Conservation (phyloP, 1,140 invertebrate genomes). For the Lepidurus packardi region DNA sequence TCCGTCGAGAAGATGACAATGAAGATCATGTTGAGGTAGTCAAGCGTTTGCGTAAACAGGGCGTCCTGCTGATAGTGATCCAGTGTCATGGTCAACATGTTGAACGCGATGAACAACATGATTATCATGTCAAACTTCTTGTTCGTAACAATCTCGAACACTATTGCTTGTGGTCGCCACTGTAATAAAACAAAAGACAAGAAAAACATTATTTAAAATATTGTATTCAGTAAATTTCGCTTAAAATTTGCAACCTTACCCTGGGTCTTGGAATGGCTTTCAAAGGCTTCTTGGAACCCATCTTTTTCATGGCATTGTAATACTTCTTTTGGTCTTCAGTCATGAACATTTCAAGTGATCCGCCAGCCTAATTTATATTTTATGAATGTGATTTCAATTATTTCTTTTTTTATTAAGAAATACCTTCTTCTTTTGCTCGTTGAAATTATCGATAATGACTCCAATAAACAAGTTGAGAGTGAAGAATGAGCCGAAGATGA, state of each 20-base stretch:
- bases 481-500: conserved; percentile 96
- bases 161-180: conserved; percentile 90
- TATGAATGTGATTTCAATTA: neutral
- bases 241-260: conserved; percentile 53
- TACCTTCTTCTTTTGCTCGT: conserved; percentile 96
- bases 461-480: conserved; percentile 96
- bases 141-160: conserved; percentile 95
- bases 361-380: conserved; percentile 61
- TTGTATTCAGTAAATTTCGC: conserved; percentile 29
- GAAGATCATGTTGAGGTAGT: conserved; percentile 92
- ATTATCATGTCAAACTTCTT: conserved; percentile 99
- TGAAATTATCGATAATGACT: conserved; percentile 98
- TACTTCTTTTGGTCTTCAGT: conserved; percentile 99
- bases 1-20: conserved; percentile 97
- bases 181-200: conserved; percentile 50
- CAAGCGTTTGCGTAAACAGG: conserved; percentile 73
- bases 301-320: conserved; percentile 99
- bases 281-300: conserved; percentile 95
- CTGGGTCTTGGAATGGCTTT: conserved; percentile 95
- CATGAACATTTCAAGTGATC: conserved; percentile 99
- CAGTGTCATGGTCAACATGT: conserved; percentile 98
- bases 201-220: conserved; percentile 36
- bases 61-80: conserved; percentile 88
- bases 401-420: neutral
- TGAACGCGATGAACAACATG: conserved; percentile 97